These are phyloP conservation scores for Nemurella pictetii DNA, from an alignment of 2,888 invertebrate genomes.

Conservation along the genomic window DNA sequence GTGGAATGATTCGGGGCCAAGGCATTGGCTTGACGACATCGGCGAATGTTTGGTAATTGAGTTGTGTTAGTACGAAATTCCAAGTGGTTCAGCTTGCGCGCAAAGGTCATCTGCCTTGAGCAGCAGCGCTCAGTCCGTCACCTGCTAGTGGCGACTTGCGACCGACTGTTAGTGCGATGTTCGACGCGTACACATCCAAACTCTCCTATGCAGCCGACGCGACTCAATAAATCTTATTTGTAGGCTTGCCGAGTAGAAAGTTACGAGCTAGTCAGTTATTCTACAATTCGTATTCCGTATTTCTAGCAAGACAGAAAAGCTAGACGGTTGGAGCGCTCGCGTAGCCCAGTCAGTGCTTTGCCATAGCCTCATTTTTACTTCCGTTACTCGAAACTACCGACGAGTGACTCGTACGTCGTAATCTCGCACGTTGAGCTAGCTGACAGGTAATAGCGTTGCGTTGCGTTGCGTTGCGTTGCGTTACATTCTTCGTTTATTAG, in stretches of 20 bases:
- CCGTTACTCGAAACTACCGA: not conserved
- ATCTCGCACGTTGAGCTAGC: too few relatives aligned
- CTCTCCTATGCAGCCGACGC: not conserved
- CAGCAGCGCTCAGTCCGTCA: slow-evolving; percentile 4
- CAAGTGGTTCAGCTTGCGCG: slow-evolving; percentile 31
- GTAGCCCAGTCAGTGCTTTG: not conserved
- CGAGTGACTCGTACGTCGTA: too few relatives aligned
- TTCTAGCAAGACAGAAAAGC: too few relatives aligned
- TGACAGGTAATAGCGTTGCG: too few relatives aligned
- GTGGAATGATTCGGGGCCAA: not conserved
- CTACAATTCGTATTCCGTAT: not conserved
- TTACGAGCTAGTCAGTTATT: not conserved
- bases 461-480: not conserved
- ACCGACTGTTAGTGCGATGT: not conserved
- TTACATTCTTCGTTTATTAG: not conserved
- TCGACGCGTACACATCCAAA: not conserved
- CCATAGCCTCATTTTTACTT: not conserved
- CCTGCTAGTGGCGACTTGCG: too few relatives aligned
- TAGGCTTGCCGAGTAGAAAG: not conserved
- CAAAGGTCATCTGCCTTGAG: slow-evolving; percentile 40
- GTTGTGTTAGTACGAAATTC: slow-evolving; percentile 29
- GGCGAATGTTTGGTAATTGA: slow-evolving; percentile 1
- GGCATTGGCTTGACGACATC: not conserved
- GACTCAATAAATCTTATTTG: not conserved
- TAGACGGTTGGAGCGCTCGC: not conserved